A percentile compares a stretch with the other conserved stretches of the same genome.
These are phyloP conservation scores for Tenebrosternarchus preto DNA, from an alignment of 2,113 vertebrate species.

Conservation along the genomic window DNA sequence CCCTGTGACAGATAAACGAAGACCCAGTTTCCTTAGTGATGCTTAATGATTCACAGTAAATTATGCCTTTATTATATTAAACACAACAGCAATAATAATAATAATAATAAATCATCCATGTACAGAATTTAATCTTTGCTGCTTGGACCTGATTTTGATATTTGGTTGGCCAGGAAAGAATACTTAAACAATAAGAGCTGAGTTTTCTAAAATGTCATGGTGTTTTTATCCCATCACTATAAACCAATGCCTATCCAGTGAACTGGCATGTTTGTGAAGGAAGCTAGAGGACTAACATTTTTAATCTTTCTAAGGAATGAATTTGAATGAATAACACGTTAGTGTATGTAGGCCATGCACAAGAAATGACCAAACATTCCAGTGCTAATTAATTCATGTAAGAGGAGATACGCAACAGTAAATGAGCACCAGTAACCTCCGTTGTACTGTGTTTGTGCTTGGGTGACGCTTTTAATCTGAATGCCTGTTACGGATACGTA, in stretches of 20 bases:
- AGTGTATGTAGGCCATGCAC: neutral
- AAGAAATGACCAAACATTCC: neutral
- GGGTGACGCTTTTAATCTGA: neutral
- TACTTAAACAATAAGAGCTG: too few species aligned
- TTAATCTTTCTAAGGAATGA: neutral
- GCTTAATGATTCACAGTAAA: neutral
- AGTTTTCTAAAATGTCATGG: neutral
- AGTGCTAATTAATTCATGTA: neutral
- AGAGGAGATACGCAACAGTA: neutral
- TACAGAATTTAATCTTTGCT: too few species aligned
- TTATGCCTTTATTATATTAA: too few species aligned
- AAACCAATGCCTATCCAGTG: neutral
- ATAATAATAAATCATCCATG: neutral
- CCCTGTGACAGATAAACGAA: conserved; percentile 34
- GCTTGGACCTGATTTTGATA: too few species aligned
- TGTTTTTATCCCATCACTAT: neutral
- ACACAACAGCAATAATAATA: neutral
- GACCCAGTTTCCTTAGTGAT: conserved; percentile 39
- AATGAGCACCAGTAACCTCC: neutral
- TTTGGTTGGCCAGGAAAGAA: too few species aligned
- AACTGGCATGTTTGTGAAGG: neutral
- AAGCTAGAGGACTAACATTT: neutral
- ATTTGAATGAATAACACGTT: neutral
- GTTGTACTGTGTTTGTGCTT: neutral
- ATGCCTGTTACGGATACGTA: neutral